Evolutionary conservation across 2,888 invertebrate genomes (phyloP), one percentile per base, ranked within the genome.

Genomic region (Miltochrista miniata): DNA sequence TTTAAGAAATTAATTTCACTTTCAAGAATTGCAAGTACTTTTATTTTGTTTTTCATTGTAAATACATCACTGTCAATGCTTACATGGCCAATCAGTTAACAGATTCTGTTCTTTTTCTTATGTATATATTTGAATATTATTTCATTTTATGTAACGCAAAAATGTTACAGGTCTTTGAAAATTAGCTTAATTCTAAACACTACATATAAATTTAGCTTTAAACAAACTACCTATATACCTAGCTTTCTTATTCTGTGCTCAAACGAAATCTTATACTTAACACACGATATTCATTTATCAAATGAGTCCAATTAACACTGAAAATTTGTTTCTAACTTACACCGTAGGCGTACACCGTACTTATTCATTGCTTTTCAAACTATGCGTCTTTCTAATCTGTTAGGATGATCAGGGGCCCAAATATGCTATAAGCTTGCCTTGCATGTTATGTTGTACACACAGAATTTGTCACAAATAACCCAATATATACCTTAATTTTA

Each of bases 401-500:
- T 13, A 15, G 11, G 18, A 12, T 38, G 3, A 7, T 14, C 29
- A 13, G 10, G n/a, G n/a, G 8, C 9, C 7, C 11, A 36, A 13
- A 35, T 13, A 12, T 24, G 31, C n/a, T n/a, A n/a, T n/a, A n/a
- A 24, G 9, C n/a, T 24, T 37, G 14, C 14, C 30, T 36, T 45
- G 45, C 36, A 45, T 45, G 37, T 15, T n/a, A 29, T 11, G 24
- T 13, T 35, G 13, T 35, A 10, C 29, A 7, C 24, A 37, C 7
- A 14, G 8, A 36, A 29, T 7, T 30, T 30, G 2, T 37, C 29
- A 38, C 18, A 37, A 18, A 18, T 38, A n/a, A 31, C 36, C 11
- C 13, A 45, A 38, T 30, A 38, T 38, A 24, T 24, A 24, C 38
- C 18, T 51, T 51, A 14, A 29, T 45, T 41, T 42, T 48, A 36